Base-by-base conservation (phyloP, 2,888 invertebrate genomes). In the Drosophila pseudotakahashii region DNA sequence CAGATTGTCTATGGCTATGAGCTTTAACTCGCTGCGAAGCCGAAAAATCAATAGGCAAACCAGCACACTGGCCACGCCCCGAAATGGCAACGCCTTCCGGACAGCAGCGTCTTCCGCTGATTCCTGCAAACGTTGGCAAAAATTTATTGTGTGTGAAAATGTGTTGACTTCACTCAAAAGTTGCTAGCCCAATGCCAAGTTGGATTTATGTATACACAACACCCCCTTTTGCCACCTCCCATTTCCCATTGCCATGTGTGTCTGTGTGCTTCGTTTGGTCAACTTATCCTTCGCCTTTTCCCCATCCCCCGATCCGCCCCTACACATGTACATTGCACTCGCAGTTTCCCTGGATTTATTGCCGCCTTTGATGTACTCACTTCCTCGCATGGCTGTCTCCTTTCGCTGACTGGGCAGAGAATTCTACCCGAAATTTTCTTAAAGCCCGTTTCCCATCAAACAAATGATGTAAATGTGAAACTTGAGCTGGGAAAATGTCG, bases 131-230 rank as follows among this genome's bases (percentile, higher is more conserved):
- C 78, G 86, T 69, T 77, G 53, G 80, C 83, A 83, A 85, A 88
- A 88, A 83, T 88, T 84, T 88, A 84, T 84, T 84, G 88, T 83
- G 83, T 84, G 83, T 84, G 83, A 86, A 84, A 88, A 88, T 84
- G 86, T 77, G 83, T 83, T 88, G 83, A 82, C 81, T 88, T 86
- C 86, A 78, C 86, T 88, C 83, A 83, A 88, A 86, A 83, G 80
- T 85, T 76, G 60, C 69, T 52, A 39, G 67, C 51, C 72, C 48
- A 59, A 61, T 84, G 79, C 81, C 82, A 81, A 86, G 78, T 77
- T 76, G 83, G 62, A 88, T 88, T 82, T 85, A 80, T 88, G 78
- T 88, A 67, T 82, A 77, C 75, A 75, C 83, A 62, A 48, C 62
- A 62, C 41, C 52, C 34, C 32, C 51, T 47, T 34, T 26, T 30